Conservation (phyloP, 2,113 vertebrate species). For the Neotoma lepida region DNA sequence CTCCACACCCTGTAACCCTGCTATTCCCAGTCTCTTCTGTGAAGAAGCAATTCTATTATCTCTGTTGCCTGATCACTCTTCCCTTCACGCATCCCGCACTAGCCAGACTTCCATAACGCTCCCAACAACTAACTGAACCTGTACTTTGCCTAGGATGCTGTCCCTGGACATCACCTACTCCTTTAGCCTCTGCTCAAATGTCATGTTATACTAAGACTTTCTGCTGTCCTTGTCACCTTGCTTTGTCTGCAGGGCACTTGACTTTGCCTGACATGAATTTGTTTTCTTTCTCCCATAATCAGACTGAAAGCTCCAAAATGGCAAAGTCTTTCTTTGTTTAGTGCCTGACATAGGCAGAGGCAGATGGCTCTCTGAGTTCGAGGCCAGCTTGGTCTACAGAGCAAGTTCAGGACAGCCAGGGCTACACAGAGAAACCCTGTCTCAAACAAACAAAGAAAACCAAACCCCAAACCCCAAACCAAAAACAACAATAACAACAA, state of each 20-base stretch:
- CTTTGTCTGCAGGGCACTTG: background rate
- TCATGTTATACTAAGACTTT: background rate
- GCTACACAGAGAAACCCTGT: background rate
- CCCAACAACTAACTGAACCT: background rate
- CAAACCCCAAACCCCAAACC: background rate
- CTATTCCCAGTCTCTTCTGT: background rate
- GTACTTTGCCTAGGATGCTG: background rate
- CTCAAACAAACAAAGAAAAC: background rate
- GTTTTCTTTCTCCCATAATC: conserved; percentile 5
- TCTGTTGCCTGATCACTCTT: background rate
- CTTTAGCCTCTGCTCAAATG: background rate
- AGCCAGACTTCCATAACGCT: background rate
- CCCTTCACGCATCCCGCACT: background rate
- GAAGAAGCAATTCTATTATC: background rate
- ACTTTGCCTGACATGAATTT: background rate
- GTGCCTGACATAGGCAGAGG: background rate
- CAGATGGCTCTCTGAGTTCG: background rate
- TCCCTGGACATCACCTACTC: background rate
- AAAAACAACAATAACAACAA: background rate
- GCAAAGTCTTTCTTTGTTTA: conserved; percentile 38
- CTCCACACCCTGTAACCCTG: background rate
- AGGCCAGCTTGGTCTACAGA: background rate
- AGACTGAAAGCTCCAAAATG: background rate
- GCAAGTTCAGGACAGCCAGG: background rate
- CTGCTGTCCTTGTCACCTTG: background rate